Base-by-base conservation (phyloP, 2,113 vertebrate genomes). In the Morphnarchus princeps region DNA sequence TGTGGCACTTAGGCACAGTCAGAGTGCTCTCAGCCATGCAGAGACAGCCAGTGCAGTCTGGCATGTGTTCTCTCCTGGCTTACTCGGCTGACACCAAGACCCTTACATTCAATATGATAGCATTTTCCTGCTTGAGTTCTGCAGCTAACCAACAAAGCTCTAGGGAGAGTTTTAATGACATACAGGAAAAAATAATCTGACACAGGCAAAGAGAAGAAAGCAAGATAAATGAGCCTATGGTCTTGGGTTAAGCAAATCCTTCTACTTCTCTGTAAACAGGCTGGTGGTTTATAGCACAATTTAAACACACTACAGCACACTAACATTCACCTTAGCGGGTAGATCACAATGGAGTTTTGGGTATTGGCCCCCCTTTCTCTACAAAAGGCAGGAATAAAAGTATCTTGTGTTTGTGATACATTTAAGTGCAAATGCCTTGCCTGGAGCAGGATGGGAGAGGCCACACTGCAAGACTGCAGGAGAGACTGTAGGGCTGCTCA, bases 201-300 rank as follows among this genome's bases (percentile, higher is more conserved):
- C 87, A 91, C 52, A 57, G 85, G 90, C 0, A 0, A 90, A 87
- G 84, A 87, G 66, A 96, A 82, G 82, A 92, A 91, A 95, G 87
- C 21, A 95, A 95, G 96, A 96, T 88, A 96, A 96, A 96, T 88
- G 93, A 96, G 96, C 78, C 78, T 38, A 22, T 26, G 82, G 92
- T 96, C 96, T 69, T 49, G 58, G 93, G 92, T 96, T 97, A 95
- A 94, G 71, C 79, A 96, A 96, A 97, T 93, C 78, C 70, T 83
- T 82, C 93, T 88, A 74, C 66, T 84, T 93, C 61, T 93, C 84
- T 96, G 62, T 88, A 92, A 96, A 93, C 74, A 95, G 45, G 36
- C 58, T 82, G 58, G 42, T 50, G 43, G 31, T 73, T 96, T 59
- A 67, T 5, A 82, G 72, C 40, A 72, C 73, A 57, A 85, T 87